Percentiles rank a stretch among this genome's conserved stretches.
Evolutionary conservation across 2,888 invertebrate species (phyloP).

Genomic region (Chrysomela aeneicollis): DNA sequence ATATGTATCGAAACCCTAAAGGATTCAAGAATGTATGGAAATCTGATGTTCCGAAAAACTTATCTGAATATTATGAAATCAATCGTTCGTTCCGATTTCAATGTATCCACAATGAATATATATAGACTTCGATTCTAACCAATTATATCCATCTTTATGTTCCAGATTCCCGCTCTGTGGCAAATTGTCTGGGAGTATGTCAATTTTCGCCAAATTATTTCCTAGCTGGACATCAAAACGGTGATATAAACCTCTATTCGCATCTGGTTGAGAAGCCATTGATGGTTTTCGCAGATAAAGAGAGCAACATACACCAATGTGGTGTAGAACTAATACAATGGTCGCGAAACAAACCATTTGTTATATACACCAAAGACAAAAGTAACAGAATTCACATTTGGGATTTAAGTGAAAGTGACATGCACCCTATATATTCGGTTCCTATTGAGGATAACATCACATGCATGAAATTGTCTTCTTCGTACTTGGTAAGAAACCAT

Average conservation of each 20-base stretch:
- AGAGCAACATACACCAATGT: constrained; percentile 49
- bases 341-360: constrained; percentile 64
- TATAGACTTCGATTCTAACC: too few relatives aligned
- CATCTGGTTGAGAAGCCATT: constrained; percentile 59
- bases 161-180: constrained; percentile 50
- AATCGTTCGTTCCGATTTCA: too few relatives aligned
- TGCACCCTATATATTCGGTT: constrained; percentile 61
- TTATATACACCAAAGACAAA: constrained; percentile 63
- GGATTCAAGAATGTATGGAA: too few relatives aligned
- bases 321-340: constrained; percentile 63
- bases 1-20: too few relatives aligned
- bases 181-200: constrained; percentile 63
- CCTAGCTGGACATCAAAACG: constrained; percentile 64
- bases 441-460: constrained; percentile 59
- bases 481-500: constrained; percentile 60
- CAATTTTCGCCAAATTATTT: constrained; percentile 63
- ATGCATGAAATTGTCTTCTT: constrained; percentile 61
- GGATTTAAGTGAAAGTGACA: constrained; percentile 65
- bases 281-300: constrained; percentile 53
- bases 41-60: too few relatives aligned
- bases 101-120: too few relatives aligned
- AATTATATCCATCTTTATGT: constrained; percentile 1
- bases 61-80: too few relatives aligned
- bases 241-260: constrained; percentile 63
- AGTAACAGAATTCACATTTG: constrained; percentile 63